Base-by-base conservation (phyloP, 92 coral and sea anemone genomes). In the Palythoa caribaeorum region DNA sequence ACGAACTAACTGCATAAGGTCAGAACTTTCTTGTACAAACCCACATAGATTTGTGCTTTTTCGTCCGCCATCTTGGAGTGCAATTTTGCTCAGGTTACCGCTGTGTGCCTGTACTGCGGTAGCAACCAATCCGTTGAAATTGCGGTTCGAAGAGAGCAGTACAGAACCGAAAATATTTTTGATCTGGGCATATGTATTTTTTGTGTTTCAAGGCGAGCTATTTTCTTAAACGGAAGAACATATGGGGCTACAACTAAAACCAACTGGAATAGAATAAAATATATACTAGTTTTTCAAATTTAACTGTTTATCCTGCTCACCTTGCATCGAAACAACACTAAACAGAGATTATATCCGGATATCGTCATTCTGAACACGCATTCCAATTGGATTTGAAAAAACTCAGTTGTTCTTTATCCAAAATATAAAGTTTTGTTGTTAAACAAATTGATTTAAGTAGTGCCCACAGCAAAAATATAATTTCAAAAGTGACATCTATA, bases 21-120 rank as follows among this genome's bases (percentile, higher is more conserved):
- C 80, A 76, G 80, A 47, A 7, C 44, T 28, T 16, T 66, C 40
- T n/a, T 36, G 20, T 7, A 6, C 66, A 53, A 77, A 75, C 60
- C 79, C 44, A 20, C n/a, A 11, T 6, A 39, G 20, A 44, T 75
- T 10, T 75, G 14, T 48, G 17, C 81, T 77, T 44, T 53, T 77
- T 21, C 50, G 44, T 77, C 81, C 66, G 68, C 68, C 81, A 77
- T 77, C 81, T 53, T 77, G 81, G 21, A 77, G 11, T 77, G 9
- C 20, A 77, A 52, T 77, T 28, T 77, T 38, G 44, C 8, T 2
- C 8, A 14, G 66, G 44, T 11, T 21, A 50, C 81, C 68, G 81
- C 81, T 77, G 81, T 77, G 21, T 21, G n/a, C 0, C 2, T 53
- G 68, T 53, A 53, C 47, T 54, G 81, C 66, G 9, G 66, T 52